phyloP scores from a whole-genome alignment of 2,113 vertebrate species.

The Bagarius yarrelli region DNA sequence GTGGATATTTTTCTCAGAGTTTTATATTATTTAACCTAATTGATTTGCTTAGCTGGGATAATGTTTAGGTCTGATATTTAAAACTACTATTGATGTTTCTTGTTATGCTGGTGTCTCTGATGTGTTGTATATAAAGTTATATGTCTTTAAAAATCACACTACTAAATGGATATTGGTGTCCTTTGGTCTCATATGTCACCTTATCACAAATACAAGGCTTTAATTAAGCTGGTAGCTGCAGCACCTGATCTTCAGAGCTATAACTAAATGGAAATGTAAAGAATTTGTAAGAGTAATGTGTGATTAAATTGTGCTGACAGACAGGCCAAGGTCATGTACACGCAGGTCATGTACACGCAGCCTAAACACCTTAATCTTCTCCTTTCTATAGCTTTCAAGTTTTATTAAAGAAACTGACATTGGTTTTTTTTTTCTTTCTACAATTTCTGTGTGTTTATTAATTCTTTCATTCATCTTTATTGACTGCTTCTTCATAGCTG shows the following conservation, averaged over 20 bases:
- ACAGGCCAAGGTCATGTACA: not conserved
- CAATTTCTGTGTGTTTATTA: not conserved
- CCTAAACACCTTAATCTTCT: not conserved
- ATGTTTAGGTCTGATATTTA: too few relatives aligned
- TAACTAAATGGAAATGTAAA: conserved; percentile 3
- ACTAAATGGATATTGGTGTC: too few relatives aligned
- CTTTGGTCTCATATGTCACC: not conserved
- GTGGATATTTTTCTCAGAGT: too few relatives aligned
- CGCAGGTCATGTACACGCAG: too few relatives aligned
- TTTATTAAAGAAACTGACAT: not conserved
- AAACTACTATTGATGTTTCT: too few relatives aligned
- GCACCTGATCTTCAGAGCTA: not conserved
- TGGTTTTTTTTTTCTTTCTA: not conserved
- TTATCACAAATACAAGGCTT: not conserved
- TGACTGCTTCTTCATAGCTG: not conserved
- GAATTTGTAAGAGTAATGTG: not conserved
- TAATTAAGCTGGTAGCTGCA: not conserved
- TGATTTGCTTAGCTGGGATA: too few relatives aligned
- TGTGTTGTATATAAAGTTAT: not conserved
- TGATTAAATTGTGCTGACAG: conserved; percentile 1
- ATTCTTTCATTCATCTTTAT: not conserved
- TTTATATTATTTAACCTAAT: too few relatives aligned
- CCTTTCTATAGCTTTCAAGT: not conserved
- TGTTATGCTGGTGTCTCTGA: not conserved
- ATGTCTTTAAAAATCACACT: not conserved